Conservation (phyloP, 2,797 vertebrate species). For the Hylomyscus alleni region DNA sequence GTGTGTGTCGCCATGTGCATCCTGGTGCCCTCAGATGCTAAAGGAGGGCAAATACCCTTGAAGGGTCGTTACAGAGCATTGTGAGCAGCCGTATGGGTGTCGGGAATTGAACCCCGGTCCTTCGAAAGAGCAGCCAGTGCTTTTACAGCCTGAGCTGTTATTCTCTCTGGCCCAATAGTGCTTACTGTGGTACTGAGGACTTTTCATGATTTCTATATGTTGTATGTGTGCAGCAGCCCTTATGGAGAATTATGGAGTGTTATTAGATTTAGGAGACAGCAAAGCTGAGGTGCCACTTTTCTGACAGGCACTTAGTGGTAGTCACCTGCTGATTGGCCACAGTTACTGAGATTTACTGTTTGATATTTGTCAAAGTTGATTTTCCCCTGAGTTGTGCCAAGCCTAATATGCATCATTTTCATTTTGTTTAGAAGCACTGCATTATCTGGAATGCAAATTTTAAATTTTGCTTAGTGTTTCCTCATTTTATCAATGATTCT, state of each 20-base stretch:
- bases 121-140: background rate
- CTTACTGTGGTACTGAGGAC: background rate
- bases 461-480: background rate
- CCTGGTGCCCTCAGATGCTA: background rate
- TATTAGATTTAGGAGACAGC: background rate
- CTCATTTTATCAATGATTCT: conserved; percentile 2
- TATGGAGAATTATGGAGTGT: background rate
- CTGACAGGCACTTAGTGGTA: background rate
- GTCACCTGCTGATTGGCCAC: background rate
- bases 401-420: background rate
- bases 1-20: no score
- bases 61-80: background rate
- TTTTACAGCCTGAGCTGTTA: background rate
- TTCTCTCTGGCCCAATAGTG: background rate
- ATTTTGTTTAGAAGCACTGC: background rate
- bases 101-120: background rate
- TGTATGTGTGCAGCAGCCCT: background rate
- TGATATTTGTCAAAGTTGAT: background rate
- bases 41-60: no score
- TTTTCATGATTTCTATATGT: conserved; percentile 38
- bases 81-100: background rate
- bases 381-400: conserved; percentile 38
- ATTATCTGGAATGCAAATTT: conserved; percentile 16
- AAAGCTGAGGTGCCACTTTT: background rate
- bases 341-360: conserved; percentile 26